phyloP scores from a whole-genome alignment of 2,888 invertebrate genomes.

The Aethes cnicana region DNA sequence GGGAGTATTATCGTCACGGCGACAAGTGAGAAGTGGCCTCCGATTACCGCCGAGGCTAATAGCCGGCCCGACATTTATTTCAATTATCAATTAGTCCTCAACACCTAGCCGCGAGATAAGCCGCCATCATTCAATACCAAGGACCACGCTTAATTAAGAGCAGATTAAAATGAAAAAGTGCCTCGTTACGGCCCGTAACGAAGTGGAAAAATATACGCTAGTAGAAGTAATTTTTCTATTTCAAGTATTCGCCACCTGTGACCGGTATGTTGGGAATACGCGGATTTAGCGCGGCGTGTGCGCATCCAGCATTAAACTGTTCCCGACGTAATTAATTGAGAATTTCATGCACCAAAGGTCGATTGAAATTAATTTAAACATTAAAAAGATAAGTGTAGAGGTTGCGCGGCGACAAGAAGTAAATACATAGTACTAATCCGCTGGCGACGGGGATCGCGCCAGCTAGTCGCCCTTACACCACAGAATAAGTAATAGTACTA shows the following conservation, averaged over 20 bases:
- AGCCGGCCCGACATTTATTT: conserved; percentile 59
- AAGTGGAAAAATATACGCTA: conserved; percentile 53
- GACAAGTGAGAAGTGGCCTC: conserved; percentile 73
- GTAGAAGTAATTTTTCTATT: conserved; percentile 53
- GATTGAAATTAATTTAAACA: conserved; percentile 77
- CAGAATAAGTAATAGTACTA: too few relatives aligned
- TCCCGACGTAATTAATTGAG: conserved; percentile 67
- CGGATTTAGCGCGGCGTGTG: conserved; percentile 50
- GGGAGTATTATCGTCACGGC: conserved; percentile 58
- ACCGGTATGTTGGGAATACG: conserved; percentile 55
- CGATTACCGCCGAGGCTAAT: conserved; percentile 67
- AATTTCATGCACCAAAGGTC: conserved; percentile 72
- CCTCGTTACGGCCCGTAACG: conserved; percentile 58
- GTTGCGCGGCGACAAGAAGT: conserved; percentile 54
- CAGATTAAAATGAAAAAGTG: conserved; percentile 70
- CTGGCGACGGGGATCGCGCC: conserved; percentile 35
- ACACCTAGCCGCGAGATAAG: conserved; percentile 69
- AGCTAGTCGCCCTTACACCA: too few relatives aligned
- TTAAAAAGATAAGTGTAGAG: conserved; percentile 64
- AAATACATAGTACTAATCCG: conserved; percentile 70
- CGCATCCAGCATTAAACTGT: conserved; percentile 68
- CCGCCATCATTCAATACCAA: conserved; percentile 51
- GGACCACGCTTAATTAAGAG: conserved; percentile 60
- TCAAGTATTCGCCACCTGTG: conserved; percentile 61
- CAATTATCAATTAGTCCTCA: conserved; percentile 74